Percentiles rank a stretch among this genome's conserved stretches.
Conservation (phyloP, 2,797 vertebrate species). For the Capromys pilorides region DNA sequence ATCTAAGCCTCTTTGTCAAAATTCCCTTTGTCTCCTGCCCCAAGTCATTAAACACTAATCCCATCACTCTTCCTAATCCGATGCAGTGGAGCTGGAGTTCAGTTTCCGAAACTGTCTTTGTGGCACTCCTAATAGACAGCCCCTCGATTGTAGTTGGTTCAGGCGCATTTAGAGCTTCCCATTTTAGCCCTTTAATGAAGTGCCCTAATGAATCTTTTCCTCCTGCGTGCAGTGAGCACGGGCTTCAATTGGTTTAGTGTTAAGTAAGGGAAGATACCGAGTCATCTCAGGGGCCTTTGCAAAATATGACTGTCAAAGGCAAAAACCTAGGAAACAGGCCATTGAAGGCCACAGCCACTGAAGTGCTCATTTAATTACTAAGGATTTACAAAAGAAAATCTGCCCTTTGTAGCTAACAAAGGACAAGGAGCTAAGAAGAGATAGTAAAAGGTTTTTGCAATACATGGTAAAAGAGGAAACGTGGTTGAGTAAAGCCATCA, state of each 20-base stretch:
- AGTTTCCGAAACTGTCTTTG: constrained; percentile 92
- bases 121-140: constrained; percentile 90
- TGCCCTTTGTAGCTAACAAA: constrained; percentile 90
- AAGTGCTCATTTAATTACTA: constrained; percentile 93
- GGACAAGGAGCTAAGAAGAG: constrained; percentile 90
- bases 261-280: constrained; percentile 86
- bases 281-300: constrained; percentile 86
- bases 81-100: constrained; percentile 94
- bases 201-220: constrained; percentile 92
- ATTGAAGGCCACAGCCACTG: constrained; percentile 84
- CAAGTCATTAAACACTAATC: constrained; percentile 99
- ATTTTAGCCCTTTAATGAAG: constrained; percentile 90
- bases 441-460: constrained; percentile 89
- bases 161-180: constrained; percentile 86
- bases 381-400: constrained; percentile 91
- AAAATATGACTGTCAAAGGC: constrained; percentile 89
- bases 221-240: constrained; percentile 85
- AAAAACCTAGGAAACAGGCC: constrained; percentile 88
- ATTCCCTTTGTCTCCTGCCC: constrained; percentile 99
- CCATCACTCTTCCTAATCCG: constrained; percentile 99
- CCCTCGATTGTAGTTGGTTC: constrained; percentile 87
- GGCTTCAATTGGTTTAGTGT: constrained; percentile 87
- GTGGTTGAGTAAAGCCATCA: constrained; percentile 88
- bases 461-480: constrained; percentile 87
- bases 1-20: constrained; percentile 99